Conservation (phyloP, 2,797 vertebrate species). For the Arnoldichthys spilopterus region DNA sequence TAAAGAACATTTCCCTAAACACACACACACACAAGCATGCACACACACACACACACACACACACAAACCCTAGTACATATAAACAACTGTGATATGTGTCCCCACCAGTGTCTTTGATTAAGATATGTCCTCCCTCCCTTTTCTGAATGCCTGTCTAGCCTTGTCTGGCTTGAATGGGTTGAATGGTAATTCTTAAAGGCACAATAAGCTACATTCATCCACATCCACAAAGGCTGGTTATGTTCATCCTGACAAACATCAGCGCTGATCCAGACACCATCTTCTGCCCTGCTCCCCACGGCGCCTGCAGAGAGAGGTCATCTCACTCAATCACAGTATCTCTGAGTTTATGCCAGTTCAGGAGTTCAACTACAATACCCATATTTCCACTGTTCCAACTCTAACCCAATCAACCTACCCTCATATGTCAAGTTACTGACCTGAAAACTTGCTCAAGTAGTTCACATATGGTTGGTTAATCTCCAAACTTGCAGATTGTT, state of each 20-base stretch:
- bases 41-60: conserved; percentile 30
- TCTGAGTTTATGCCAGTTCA: conserved; percentile 24
- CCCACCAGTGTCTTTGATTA: conserved; percentile 52
- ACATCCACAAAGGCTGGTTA: conserved; percentile 53
- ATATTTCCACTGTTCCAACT: conserved; percentile 1
- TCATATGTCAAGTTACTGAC: not conserved
- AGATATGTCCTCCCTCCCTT: conserved; percentile 44
- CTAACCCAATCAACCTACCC: conserved; percentile 11
- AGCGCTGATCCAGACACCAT: conserved; percentile 43
- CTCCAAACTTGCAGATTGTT: not conserved
- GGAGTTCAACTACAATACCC: conserved; percentile 17
- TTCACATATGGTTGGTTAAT: not conserved
- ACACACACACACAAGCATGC: conserved; percentile 28
- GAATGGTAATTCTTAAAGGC: conserved; percentile 49
- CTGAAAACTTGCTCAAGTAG: not conserved
- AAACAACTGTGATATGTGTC: conserved; percentile 36
- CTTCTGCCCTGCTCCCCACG: conserved; percentile 38
- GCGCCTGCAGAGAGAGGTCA: conserved; percentile 38
- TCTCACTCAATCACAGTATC: conserved; percentile 27
- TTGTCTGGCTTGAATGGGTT: conserved; percentile 46
- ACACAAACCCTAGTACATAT: not conserved
- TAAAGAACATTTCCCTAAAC: conserved; percentile 24
- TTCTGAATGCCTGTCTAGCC: conserved; percentile 48
- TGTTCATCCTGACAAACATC: conserved; percentile 57
- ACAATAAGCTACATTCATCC: conserved; percentile 57